Percentiles rank a stretch among this genome's conserved stretches.
Evolutionary conservation across 2,888 invertebrate species (phyloP).

Genomic region (Allophyes oxyacanthae): DNA sequence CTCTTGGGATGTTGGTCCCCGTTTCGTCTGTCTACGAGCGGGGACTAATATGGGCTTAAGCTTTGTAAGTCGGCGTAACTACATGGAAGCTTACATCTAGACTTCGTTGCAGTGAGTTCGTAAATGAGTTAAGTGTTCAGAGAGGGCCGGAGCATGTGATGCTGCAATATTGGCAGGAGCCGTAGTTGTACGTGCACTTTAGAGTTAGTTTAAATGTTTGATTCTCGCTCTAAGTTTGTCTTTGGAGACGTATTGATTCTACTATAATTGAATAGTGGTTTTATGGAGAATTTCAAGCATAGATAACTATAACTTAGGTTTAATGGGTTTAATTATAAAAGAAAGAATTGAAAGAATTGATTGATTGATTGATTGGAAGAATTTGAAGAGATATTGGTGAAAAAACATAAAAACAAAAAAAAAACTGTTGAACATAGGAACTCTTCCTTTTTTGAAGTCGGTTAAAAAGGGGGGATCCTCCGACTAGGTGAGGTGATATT

Average conservation of each 20-base stretch:
- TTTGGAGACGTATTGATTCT: slow-evolving; percentile 23
- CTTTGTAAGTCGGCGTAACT: slow-evolving; percentile 61
- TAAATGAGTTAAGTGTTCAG: slow-evolving; percentile 49
- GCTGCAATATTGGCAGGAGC: too few relatives aligned
- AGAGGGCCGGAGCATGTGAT: slow-evolving; percentile 16
- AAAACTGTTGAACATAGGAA: too few relatives aligned
- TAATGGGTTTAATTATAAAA: too few relatives aligned
- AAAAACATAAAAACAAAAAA: too few relatives aligned
- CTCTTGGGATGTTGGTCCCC: slow-evolving; percentile 48
- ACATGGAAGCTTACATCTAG: slow-evolving; percentile 57
- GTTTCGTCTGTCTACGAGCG: slow-evolving; percentile 56
- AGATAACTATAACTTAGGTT: too few relatives aligned
- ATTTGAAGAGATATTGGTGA: too few relatives aligned
- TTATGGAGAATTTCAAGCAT: not conserved
- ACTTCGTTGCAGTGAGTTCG: slow-evolving; percentile 40
- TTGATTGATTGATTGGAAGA: too few relatives aligned
- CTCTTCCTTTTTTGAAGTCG: too few relatives aligned
- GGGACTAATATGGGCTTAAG: slow-evolving; percentile 68
- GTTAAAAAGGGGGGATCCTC: too few relatives aligned
- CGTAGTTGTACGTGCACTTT: slow-evolving; percentile 17
- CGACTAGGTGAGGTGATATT: too few relatives aligned
- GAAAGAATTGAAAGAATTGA: too few relatives aligned
- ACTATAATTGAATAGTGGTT: slow-evolving; percentile 23
- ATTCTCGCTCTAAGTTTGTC: slow-evolving; percentile 5
- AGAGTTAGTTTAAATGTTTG: slow-evolving; percentile 29